Evolutionary conservation across 2,797 vertebrate species (phyloP), one percentile per base, ranked within the genome.

Genomic region (Cyprinodon diabolis): DNA sequence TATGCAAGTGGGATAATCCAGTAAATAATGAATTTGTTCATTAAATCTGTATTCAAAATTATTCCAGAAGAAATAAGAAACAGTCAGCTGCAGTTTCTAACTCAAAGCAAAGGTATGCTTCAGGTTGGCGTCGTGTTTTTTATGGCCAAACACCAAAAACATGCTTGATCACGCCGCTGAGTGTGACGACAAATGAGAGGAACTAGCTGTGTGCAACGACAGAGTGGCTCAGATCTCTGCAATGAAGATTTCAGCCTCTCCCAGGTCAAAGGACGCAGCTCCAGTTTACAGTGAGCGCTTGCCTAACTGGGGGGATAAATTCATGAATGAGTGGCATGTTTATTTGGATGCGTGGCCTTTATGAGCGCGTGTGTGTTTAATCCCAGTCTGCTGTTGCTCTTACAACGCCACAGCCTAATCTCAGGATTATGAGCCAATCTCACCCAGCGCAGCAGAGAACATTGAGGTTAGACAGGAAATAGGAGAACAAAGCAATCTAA

Each of bases 351-450:
- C 49, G 65, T 58, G 58, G 73, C 74, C 57, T 82, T 30, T 75
- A 54, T 11, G 35, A 75, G 62, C 79, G 60, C 76, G 45, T 81
- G 68, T 80, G 57, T 57, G 63, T 70, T 40, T 82, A 87, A 89
- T 84, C 81, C 69, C 72, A 48, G 70, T 67, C 66, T 85, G 67
- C 48, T 84, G 79, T 84, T 69, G 80, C 78, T 82, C 69, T 43
- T 72, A 85, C 85, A 84, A 85, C 72, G 82, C 52, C 81, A 83
- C 62, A 0, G 62, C 58, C 73, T 87, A 86, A 90, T 90, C 85
- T 80, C 48, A 48, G 77, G 86, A 90, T 89, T 89, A 91, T 79
- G 68, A 87, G 80, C 80, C 83, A 85, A 85, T 87, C 83, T 78
- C 77, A 68, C 71, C 68, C 47, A 65, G 69, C 69, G 74, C 48